These are phyloP conservation scores for Rhopalosiphum maidis DNA, from an alignment of 1,140 invertebrate species.

Conservation along the genomic window DNA sequence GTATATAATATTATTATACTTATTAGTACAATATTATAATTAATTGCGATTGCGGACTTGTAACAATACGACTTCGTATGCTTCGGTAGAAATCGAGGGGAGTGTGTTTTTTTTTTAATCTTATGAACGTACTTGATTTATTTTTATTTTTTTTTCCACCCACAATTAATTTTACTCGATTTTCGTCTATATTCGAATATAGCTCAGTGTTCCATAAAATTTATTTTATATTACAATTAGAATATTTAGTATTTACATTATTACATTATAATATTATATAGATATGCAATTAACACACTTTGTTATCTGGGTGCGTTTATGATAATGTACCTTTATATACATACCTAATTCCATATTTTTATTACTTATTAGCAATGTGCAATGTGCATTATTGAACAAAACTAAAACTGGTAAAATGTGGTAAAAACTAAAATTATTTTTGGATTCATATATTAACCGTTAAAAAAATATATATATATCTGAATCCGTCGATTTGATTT, in stretches of 20 bases:
- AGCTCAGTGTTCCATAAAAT: no score
- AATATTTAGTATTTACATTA: no score
- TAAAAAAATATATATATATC: no score
- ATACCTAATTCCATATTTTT: not conserved
- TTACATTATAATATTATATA: no score
- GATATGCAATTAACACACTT: no score
- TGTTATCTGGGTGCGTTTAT: no score
- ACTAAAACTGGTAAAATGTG: no score
- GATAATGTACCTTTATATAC: not conserved
- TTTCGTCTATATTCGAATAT: not conserved
- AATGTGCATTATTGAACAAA: no score
- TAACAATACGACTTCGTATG: not conserved
- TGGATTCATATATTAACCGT: no score
- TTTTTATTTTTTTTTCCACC: not conserved
- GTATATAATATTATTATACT: not conserved
- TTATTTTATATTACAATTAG: no score
- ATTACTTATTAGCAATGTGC: no score
- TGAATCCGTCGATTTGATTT: not conserved
- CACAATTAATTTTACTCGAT: not conserved
- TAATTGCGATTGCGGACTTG: not conserved
- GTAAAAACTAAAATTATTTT: no score
- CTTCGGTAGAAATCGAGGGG: not conserved
- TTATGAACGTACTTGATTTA: not conserved
- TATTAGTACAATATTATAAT: not conserved
- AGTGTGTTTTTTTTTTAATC: not conserved